Evolutionary conservation across 1,140 invertebrate genomes (phyloP).

Genomic region (Lordiphosa mommai): DNA sequence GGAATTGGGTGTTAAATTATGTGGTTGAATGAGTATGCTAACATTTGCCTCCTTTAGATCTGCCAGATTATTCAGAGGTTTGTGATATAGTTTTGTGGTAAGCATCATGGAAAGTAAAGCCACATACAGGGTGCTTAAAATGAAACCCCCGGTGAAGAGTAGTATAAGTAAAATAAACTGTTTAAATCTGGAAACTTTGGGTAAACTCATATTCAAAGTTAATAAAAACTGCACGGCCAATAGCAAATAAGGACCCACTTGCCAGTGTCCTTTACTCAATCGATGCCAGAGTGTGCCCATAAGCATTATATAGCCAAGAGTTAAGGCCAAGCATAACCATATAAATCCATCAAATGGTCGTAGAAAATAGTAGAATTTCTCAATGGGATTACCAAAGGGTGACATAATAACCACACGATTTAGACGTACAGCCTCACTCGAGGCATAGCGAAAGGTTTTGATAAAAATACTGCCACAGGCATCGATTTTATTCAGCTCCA

Average conservation of each 20-base stretch:
- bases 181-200: background rate
- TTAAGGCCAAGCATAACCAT: slow-evolving; percentile 8
- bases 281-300: slow-evolving; percentile 32
- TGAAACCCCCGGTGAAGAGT: slow-evolving; percentile 24
- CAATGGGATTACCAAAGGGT: slow-evolving; percentile 37
- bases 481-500: slow-evolving; percentile 2
- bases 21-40: slow-evolving; percentile 16
- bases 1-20: slow-evolving; percentile 12
- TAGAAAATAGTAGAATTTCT: slow-evolving; percentile 39
- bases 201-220: slow-evolving; percentile 7
- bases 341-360: slow-evolving; percentile 24
- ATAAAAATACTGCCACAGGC: slow-evolving; percentile 39
- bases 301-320: slow-evolving; percentile 12
- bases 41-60: slow-evolving; percentile 33
- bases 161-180: slow-evolving; percentile 12
- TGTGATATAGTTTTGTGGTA: slow-evolving; percentile 34
- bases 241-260: slow-evolving; percentile 38
- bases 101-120: slow-evolving; percentile 39
- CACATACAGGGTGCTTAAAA: slow-evolving; percentile 29
- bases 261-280: slow-evolving; percentile 3
- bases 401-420: slow-evolving; percentile 37
- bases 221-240: slow-evolving; percentile 31
- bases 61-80: slow-evolving; percentile 25
- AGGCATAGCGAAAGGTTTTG: slow-evolving; percentile 19
- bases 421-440: slow-evolving; percentile 22